Percentiles rank a stretch among this genome's conserved stretches.
Conservation (phyloP, 2,113 vertebrate genomes). For the Sylvietta virens region DNA sequence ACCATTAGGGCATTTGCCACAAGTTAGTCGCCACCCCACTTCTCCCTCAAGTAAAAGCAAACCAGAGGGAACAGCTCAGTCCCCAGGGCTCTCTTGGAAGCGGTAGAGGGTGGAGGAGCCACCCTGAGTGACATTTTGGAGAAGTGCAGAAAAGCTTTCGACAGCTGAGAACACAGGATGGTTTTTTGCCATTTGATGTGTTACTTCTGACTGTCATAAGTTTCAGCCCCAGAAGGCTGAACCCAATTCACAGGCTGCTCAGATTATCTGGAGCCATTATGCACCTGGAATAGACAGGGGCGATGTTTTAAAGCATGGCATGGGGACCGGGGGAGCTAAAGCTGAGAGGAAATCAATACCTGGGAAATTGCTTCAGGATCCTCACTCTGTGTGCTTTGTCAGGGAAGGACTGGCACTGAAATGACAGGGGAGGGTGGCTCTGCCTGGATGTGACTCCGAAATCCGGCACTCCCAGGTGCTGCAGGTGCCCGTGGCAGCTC, state of each 20-base stretch:
- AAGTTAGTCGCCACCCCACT: neutral
- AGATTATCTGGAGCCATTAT: neutral
- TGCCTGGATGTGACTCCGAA: neutral
- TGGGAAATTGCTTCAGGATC: neutral
- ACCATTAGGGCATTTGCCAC: neutral
- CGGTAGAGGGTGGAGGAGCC: neutral
- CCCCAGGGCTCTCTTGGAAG: neutral
- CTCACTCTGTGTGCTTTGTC: neutral
- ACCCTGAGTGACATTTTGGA: neutral
- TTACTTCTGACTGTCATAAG: neutral
- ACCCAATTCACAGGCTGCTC: neutral
- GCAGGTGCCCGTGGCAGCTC: neutral
- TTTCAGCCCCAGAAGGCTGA: neutral
- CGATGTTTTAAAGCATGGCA: neutral
- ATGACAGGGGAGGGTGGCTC: neutral
- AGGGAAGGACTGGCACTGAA: neutral
- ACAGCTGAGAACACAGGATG: neutral
- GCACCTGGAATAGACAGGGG: neutral
- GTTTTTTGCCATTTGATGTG: neutral
- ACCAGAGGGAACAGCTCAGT: neutral
- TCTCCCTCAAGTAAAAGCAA: neutral
- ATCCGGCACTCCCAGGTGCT: neutral
- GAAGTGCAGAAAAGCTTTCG: neutral
- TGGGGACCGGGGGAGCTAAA: neutral
- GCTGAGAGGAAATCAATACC: constrained; percentile 8